These are phyloP conservation scores for Bombus picipes DNA, from an alignment of 1,140 invertebrate species.

Conservation along the genomic window DNA sequence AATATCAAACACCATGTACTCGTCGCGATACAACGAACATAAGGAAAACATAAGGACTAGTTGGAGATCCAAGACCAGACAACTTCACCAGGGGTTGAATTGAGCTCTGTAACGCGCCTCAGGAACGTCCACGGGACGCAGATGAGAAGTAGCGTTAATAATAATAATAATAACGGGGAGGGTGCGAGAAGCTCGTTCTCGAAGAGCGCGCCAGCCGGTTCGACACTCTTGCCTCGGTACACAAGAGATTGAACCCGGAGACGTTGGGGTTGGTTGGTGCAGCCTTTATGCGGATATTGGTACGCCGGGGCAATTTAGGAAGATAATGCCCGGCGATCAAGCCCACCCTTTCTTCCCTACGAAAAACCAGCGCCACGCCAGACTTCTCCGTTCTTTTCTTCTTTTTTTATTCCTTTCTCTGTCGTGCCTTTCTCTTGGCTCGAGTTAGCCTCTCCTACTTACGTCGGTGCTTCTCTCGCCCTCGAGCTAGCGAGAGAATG, in stretches of 20 bases:
- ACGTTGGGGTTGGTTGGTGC: conserved; percentile 33
- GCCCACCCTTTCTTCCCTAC: conserved; percentile 47
- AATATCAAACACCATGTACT: no score
- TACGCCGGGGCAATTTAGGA: conserved; percentile 69
- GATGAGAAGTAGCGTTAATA: conserved; percentile 54
- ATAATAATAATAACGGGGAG: conserved; percentile 58
- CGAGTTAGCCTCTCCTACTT: neutral
- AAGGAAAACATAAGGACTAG: conserved; percentile 14
- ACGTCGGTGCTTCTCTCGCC: conserved; percentile 7
- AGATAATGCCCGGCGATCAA: conserved; percentile 73
- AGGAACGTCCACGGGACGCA: no score
- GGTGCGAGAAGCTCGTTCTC: conserved; percentile 28
- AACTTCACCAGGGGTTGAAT: neutral
- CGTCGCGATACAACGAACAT: neutral
- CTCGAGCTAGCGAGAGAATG: conserved; percentile 59
- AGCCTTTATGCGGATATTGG: conserved; percentile 59
- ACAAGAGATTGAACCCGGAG: conserved; percentile 32
- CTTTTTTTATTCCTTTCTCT: neutral
- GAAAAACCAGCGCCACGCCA: conserved; percentile 28
- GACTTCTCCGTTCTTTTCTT: neutral
- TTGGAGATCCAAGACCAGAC: neutral
- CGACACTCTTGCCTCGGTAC: neutral
- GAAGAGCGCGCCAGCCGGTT: conserved; percentile 6
- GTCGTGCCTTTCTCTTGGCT: conserved; percentile 7
- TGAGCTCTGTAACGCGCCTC: neutral